These are phyloP conservation scores for Sipha flava DNA, from an alignment of 1,140 invertebrate species.

Conservation along the genomic window DNA sequence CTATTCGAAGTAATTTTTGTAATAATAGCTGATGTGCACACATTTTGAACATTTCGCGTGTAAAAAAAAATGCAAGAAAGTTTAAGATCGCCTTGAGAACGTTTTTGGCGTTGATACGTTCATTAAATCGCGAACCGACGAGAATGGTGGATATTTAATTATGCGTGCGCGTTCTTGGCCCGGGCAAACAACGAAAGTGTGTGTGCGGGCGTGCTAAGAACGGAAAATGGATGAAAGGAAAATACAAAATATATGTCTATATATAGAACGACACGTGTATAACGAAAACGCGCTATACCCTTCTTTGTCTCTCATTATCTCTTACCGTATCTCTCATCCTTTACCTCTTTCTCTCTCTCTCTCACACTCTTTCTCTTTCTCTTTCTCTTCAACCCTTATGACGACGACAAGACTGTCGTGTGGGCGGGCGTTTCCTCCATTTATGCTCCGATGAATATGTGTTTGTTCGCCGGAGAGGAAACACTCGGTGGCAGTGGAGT, in stretches of 20 bases:
- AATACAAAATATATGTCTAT: neutral
- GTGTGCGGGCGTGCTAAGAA: neutral
- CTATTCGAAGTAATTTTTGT: too few relatives aligned
- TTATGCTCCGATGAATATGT: constrained; percentile 6
- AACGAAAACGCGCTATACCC: too few relatives aligned
- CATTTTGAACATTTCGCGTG: too few relatives aligned
- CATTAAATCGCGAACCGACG: neutral
- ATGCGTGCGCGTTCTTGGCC: neutral
- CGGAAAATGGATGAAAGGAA: neutral
- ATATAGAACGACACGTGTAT: neutral
- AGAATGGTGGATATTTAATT: too few relatives aligned
- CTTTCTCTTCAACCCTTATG: neutral
- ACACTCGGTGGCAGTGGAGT: neutral
- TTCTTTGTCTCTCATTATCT: too few relatives aligned
- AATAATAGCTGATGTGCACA: too few relatives aligned
- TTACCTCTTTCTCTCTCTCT: too few relatives aligned
- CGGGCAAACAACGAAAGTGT: neutral
- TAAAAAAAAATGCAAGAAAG: too few relatives aligned
- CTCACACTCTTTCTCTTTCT: too few relatives aligned
- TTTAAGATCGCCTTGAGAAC: too few relatives aligned
- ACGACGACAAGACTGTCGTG: neutral
- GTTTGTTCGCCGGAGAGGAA: constrained; percentile 5
- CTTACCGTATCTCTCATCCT: too few relatives aligned
- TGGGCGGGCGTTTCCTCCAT: neutral
- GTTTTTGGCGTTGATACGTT: too few relatives aligned